Evolutionary conservation across 2,797 vertebrate species (phyloP), one percentile per base, ranked within the genome.

Genomic region (Decapterus maruadsi): DNA sequence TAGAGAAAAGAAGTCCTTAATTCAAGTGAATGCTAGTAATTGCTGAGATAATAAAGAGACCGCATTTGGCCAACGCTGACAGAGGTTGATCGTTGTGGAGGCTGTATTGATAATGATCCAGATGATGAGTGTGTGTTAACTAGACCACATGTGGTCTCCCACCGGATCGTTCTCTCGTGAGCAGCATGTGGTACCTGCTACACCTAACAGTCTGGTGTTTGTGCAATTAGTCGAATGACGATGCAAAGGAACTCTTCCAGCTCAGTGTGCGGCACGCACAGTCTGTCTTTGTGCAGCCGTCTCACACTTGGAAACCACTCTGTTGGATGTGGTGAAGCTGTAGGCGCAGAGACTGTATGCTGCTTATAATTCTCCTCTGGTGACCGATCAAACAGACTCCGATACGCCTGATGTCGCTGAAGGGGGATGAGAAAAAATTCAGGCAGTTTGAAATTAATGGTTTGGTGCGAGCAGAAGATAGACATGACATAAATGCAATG

Each of bases 361-460:
- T 99, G 97, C 97, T 99, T 93, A 98, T 96, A 96, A 99, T 99
- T 94, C 98, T 96, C 96, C 98, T 98, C 97, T 99, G 98, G 91
- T 96, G 95, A 62, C 95, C 95, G 48, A 96, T 95, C 87, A 96
- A 90, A 83, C 94, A 94, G 84, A 96, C 91, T 16, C 95, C 95
- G 6, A 95, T 94, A 54, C 94, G 93, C 86, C 94, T 88, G 82
- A 96, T 88, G 72, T 96, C 95, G 8, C 95, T 96, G 91, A 70
- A 66, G 68, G 74, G 46, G 7, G 34, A 36, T 2, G 36, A 83
- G 51, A 76, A 43, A 54, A 75, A 42, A 84, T 63, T 43, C 57
- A 50, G 20, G 22, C 22, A 38, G 16, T n/a, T 78, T 81, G 31
- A 26, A 75, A 66, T 2, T 2, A 19, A 56, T 40, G 54, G 20